Evolutionary conservation across 2,113 vertebrate genomes (phyloP).

Genomic region (Microcebus tavaratra): DNA sequence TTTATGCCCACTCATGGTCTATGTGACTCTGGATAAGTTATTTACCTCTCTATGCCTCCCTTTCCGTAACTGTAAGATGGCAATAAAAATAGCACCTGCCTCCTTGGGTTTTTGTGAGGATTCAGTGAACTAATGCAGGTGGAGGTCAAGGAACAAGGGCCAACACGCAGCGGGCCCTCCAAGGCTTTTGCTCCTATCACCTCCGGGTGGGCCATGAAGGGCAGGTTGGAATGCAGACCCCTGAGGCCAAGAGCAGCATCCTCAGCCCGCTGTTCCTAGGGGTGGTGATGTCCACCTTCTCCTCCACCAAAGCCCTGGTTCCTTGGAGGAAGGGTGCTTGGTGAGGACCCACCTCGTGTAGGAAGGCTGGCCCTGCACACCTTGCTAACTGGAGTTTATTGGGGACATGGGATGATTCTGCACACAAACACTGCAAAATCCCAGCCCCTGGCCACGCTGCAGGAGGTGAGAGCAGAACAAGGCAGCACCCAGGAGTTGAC

Average conservation of each 20-base stretch:
- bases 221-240: fast-evolving
- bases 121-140: neutral
- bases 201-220: fast-evolving
- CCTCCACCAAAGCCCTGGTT: neutral
- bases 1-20: neutral
- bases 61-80: neutral
- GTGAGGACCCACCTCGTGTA: fast-evolving
- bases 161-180: too few species aligned
- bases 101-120: neutral
- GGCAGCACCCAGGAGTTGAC: neutral
- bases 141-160: neutral
- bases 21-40: neutral
- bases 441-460: neutral
- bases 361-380: neutral
- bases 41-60: neutral
- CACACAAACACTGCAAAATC: neutral
- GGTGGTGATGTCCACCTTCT: neutral
- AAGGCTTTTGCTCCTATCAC: neutral
- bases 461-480: neutral
- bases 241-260: too few species aligned
- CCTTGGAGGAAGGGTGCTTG: neutral
- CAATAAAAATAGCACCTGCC: neutral
- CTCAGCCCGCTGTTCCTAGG: fast-evolving
- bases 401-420: neutral
- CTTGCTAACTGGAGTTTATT: neutral